Conservation (phyloP, 2,797 vertebrate genomes). For the Tapera naevia region DNA sequence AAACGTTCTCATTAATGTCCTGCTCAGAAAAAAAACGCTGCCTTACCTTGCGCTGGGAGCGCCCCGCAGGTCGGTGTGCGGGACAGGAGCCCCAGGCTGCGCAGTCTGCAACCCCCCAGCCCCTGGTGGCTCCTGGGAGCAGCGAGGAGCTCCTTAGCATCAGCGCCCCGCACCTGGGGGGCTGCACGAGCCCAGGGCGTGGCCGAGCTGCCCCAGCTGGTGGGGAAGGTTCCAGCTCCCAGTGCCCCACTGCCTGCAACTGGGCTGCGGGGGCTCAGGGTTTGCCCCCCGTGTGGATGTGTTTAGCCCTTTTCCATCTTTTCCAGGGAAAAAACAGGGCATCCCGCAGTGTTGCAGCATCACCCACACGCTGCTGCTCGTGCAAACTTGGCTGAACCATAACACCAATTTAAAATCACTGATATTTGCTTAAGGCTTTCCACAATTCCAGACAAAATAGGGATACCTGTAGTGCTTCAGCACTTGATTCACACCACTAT, state of each 20-base stretch:
- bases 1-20: background rate
- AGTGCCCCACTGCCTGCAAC: background rate
- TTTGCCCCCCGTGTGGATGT: accelerated
- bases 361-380: background rate
- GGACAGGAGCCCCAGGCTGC: accelerated
- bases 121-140: accelerated
- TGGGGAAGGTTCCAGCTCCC: background rate
- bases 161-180: background rate
- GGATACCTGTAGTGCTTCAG: background rate
- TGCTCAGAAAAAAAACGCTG: background rate
- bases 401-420: background rate
- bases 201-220: background rate
- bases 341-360: background rate
- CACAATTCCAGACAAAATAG: background rate
- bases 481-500: background rate
- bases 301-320: background rate
- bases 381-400: background rate
- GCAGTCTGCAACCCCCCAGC: accelerated
- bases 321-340: background rate
- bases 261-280: accelerated
- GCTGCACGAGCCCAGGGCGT: background rate
- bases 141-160: accelerated
- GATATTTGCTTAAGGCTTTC: background rate
- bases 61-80: accelerated
- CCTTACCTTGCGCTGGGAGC: accelerated